Evolutionary conservation across 2,113 vertebrate genomes (phyloP).

Genomic region (Rhinoderma darwinii): DNA sequence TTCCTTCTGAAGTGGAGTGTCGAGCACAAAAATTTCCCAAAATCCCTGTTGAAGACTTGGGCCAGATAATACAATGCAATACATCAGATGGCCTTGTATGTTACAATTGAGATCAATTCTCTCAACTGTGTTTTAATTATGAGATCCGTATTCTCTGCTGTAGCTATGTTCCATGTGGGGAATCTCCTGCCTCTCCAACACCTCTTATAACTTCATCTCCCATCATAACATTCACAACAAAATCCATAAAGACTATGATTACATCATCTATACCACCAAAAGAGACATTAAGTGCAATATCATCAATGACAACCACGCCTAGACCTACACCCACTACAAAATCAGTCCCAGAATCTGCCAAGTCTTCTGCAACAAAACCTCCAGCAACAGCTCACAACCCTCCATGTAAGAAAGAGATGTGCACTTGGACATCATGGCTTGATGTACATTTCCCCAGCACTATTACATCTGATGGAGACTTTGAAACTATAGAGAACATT

Average conservation of each 20-base stretch:
- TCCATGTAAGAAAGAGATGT: slow-evolving; percentile 2
- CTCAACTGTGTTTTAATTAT: slow-evolving; percentile 68
- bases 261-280: neutral
- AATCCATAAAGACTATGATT: neutral
- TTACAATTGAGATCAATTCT: slow-evolving; percentile 67
- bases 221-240: neutral
- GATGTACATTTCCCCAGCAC: slow-evolving; percentile 67
- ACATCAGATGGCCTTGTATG: slow-evolving; percentile 64
- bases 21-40: slow-evolving; percentile 54
- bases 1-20: slow-evolving; percentile 59
- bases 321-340: neutral
- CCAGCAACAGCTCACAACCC: neutral
- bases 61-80: slow-evolving; percentile 68
- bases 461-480: slow-evolving; percentile 61
- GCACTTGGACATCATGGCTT: slow-evolving; percentile 70
- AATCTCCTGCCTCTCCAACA: neutral
- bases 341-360: neutral
- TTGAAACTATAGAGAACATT: slow-evolving; percentile 70
- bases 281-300: neutral
- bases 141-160: slow-evolving; percentile 73
- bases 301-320: neutral
- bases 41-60: slow-evolving; percentile 26
- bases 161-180: slow-evolving; percentile 62
- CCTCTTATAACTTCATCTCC: neutral
- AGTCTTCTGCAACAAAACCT: neutral